Conservation (phyloP, 2,797 vertebrate species). For the Helarctos malayanus region DNA sequence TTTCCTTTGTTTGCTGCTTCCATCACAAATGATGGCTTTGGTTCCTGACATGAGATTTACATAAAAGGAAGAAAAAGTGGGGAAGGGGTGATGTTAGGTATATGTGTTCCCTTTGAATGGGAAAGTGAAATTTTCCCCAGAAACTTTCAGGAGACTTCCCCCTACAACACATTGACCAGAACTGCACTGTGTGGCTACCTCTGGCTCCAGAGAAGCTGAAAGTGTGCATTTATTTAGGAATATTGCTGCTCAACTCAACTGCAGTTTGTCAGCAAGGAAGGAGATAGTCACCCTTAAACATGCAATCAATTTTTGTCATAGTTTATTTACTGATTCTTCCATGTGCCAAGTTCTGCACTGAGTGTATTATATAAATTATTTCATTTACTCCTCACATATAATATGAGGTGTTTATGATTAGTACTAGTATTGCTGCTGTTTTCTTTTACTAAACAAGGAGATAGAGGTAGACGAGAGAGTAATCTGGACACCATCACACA, state of each 20-base stretch:
- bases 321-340: background rate
- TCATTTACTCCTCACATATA: background rate
- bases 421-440: background rate
- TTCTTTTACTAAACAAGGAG: background rate
- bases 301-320: background rate
- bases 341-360: background rate
- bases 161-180: background rate
- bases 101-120: background rate
- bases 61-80: background rate
- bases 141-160: background rate
- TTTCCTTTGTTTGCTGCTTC: constrained; percentile 9
- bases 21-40: background rate
- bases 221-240: background rate
- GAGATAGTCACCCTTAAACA: background rate
- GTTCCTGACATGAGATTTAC: background rate
- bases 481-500: background rate
- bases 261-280: background rate
- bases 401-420: background rate
- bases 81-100: background rate
- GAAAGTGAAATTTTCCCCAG: background rate
- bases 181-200: background rate
- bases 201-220: background rate
- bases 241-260: background rate
- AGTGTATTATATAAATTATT: background rate
- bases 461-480: background rate